Base-by-base conservation (phyloP, 2,797 vertebrate species). In the Dallia pectoralis region DNA sequence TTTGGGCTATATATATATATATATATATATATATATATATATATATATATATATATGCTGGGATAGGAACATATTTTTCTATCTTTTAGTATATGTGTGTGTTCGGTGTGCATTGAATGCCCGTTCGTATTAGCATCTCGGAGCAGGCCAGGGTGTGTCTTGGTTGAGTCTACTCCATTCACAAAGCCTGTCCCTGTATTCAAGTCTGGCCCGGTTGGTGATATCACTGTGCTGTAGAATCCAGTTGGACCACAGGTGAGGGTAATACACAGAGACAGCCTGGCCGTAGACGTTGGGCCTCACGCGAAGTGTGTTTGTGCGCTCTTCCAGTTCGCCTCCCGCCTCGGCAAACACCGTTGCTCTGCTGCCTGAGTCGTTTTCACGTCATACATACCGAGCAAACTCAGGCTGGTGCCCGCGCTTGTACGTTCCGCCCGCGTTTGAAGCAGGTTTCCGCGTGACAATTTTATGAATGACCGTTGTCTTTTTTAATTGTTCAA, bases 191-290 rank as follows among this genome's bases (percentile, higher is more conserved):
- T 78, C 84, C 82, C 83, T 87, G 83, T 87, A 77, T 86, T 77
- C 80, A 48, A 56, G 64, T 75, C 86, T 81, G 75, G 79, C 85
- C 75, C 81, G 77, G 76, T 74, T 65, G n/a, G 75, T 72, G 30
- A 18, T 27, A 67, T 61, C 56, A 33, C 67, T 75, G 47, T 73
- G 64, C 71, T 74, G 76, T 77, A 82, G 0, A 77, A 81, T 72
- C 74, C 63, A 62, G 72, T 67, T 4, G 61, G 70, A 70, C 78
- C 25, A 79, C 85, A 82, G 81, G 85, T 90, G 87, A 87, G 84
- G 83, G 82, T 90, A 87, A 89, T 87, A 71, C 70, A 79, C 84
- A 65, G 81, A 80, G 87, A 90, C 85, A 48, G 88, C 81, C 82
- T 79, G 63, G 36, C 81, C 75, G 82, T 84, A 87, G 84, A 82